Evolutionary conservation across 2,113 vertebrate genomes (phyloP).

Genomic region (Papio anubis): DNA sequence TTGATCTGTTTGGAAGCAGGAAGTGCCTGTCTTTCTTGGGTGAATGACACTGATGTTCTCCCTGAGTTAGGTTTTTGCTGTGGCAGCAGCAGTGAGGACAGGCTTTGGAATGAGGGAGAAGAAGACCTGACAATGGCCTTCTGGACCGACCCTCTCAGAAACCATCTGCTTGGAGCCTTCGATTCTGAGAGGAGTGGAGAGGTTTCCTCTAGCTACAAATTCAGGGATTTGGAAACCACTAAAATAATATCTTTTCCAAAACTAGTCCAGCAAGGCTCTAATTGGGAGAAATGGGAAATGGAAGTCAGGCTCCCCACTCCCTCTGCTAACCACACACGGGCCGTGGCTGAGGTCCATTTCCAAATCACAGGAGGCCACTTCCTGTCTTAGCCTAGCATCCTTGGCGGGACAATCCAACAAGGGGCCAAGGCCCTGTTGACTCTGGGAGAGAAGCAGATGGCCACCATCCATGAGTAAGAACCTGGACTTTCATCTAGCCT

Average conservation of each 20-base stretch:
- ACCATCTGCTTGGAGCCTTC: background rate
- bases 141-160: background rate
- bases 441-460: background rate
- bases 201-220: background rate
- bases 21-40: background rate
- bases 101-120: background rate
- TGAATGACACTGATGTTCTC: rapidly evolving
- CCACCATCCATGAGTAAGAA: background rate
- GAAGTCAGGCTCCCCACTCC: background rate
- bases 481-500: background rate
- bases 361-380: background rate
- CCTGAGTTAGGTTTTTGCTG: background rate
- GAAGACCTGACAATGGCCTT: background rate
- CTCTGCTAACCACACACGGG: background rate
- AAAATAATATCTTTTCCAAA: background rate
- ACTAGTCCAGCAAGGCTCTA: background rate
- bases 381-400: background rate
- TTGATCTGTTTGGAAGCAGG: background rate
- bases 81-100: background rate
- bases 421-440: background rate
- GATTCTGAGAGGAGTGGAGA: background rate
- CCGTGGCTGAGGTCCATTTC: background rate
- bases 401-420: background rate
- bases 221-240: background rate
- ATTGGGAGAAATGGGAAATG: background rate